Base-by-base conservation (phyloP, 2,113 vertebrate species). In the Petrocephalus microphthalmus region DNA sequence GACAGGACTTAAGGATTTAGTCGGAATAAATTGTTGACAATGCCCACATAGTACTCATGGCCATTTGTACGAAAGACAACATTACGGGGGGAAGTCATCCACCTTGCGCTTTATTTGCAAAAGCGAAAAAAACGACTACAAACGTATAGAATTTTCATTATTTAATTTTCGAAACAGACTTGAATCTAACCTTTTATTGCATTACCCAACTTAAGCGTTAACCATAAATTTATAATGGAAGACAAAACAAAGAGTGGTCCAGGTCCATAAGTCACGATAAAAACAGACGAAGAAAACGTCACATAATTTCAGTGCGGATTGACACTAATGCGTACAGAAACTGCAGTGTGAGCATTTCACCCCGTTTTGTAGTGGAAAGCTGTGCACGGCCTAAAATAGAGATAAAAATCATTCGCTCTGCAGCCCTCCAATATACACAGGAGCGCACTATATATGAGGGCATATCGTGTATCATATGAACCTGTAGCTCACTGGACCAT, bases 401-500 rank as follows among this genome's bases (percentile, higher is more conserved):
- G 87, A 88, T 81, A 82, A 81, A 67, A 82, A 56, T 42, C 29
- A 81, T n/a, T 81, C 52, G 20, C 52, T 56, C 25, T 82, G 87
- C 29, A 81, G 25, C 87, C 37, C 51, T 85, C 84, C 84, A 85
- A 54, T 85, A 85, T 85, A 85, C 84, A 85, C 84, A 85, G 54
- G 84, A 54, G 71, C 33, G 20, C 49, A 54, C 29, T 78, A 54
- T 88, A 51, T 56, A 88, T 51, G 51, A 52, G 71, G 20, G 67
- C 33, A 64, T 88, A 82, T 81, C 33, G 37, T 81, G 87, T 88
- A 56, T 88, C 87, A 88, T 88, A 82, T 54, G 19, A 53, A 88
- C 71, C 87, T 81, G 71, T 56, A 88, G 87, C 71, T 56, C 71
- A 82, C 5, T 45, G 51, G 87, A 82, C 87, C 87, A 82, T 54